phyloP scores from a whole-genome alignment of 2,888 invertebrate species.

The Agrypnus murinus region DNA sequence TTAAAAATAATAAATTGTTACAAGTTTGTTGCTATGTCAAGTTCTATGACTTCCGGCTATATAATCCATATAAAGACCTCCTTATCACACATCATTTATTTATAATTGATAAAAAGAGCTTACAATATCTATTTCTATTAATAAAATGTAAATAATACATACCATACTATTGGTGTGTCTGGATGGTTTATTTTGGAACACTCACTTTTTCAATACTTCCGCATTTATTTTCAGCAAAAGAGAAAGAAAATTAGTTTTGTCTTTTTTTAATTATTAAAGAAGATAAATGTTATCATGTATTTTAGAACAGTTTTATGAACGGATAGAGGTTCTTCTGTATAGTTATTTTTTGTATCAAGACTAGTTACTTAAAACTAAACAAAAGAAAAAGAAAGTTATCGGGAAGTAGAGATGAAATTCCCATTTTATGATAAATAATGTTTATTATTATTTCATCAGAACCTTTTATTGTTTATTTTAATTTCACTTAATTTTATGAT shows the following conservation, averaged over 20 bases:
- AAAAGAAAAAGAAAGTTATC: too few species aligned
- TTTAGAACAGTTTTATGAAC: too few species aligned
- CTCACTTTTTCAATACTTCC: conserved; percentile 8
- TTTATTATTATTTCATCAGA: too few species aligned
- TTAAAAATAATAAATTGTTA: not conserved
- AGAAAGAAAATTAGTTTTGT: not conserved
- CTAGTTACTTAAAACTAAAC: too few species aligned
- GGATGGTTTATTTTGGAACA: conserved; percentile 17
- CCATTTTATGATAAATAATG: too few species aligned
- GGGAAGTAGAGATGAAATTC: too few species aligned
- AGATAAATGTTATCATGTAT: not conserved
- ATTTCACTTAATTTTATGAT: not conserved
- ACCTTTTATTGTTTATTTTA: too few species aligned
- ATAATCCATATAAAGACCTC: conserved; percentile 33
- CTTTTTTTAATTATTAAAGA: not conserved
- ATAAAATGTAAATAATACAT: conserved; percentile 39
- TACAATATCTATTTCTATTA: conserved; percentile 44
- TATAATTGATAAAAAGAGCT: conserved; percentile 44
- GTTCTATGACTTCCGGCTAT: conserved; percentile 51
- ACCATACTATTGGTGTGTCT: conserved; percentile 14
- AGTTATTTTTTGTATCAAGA: too few species aligned
- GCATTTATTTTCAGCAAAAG: not conserved
- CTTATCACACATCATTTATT: conserved; percentile 44
- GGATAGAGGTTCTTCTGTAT: too few species aligned
- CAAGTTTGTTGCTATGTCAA: conserved; percentile 47